Evolutionary conservation across 2,113 vertebrate species (phyloP), one percentile per base, ranked within the genome.

Genomic region (Pseudorasbora parva): DNA sequence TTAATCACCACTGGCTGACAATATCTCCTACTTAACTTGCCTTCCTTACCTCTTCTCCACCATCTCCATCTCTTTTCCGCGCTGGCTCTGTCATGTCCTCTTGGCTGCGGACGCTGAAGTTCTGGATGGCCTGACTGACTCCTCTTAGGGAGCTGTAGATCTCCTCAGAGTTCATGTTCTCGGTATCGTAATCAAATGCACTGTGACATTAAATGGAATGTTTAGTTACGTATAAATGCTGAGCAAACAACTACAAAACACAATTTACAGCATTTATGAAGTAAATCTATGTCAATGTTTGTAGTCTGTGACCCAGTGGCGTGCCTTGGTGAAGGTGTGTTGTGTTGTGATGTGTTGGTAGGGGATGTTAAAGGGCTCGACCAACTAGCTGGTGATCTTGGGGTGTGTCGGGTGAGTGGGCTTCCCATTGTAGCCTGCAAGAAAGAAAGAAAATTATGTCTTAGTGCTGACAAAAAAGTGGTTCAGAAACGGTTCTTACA

Each of bases 141-240:
- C 97, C 97, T 91, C 96, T 95, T 84, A 99, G 95, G 75, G 97
- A 98, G 89, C 97, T 98, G 92, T 98, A 99, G 93, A 99, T 99
- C 91, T 99, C 97, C 91, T 99, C 97, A 4, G 97, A 97, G 93
- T 99, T 98, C 97, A 99, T 97, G 87, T 99, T 99, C 92, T 99
- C 98, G 25, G 97, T 97, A 93, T 99, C 97, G 33, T 98, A 98
- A 90, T 98, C 97, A 91, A 98, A 97, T 88, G 97, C 96, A 95
- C 97, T 99, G 92, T 69, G 73, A 54, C 19, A 54, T 10, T 5
- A 59, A 12, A 37, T 4, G 9, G 9, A 23, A 45, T 27, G n/a
- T 78, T 54, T 25, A 45, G 3, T 4, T 23, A 1, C 23, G 7
- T 33, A 57, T 10, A 25, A 71, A 33, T 2, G 23, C 43, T 37